Evolutionary conservation across 2,113 vertebrate genomes (phyloP), one percentile per base, ranked within the genome.

Genomic region (Seriola dumerili): DNA sequence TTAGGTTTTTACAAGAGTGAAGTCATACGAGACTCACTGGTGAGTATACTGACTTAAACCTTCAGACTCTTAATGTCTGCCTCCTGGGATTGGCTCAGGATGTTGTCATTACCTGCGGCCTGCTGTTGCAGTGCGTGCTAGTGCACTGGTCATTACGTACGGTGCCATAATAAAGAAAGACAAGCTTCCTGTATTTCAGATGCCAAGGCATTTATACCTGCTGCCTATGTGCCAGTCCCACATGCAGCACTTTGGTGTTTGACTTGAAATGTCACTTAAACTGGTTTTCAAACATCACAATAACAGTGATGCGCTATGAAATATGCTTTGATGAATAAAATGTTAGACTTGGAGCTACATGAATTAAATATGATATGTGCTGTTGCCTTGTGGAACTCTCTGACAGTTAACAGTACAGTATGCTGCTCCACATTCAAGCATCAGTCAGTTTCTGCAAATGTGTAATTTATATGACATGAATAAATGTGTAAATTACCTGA

Each of bases 1-100:
- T 40, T 87, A 99, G 98, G 97, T 91, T 99, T 99, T 95, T 99
- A 99, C 94, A 98, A 96, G 94, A 99, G 98, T 93, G 98, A 99
- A 92, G 96, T 99, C 92, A 97, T 99, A 85, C 96, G 96, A 92
- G 99, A 99, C 95, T 99, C 98, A 66, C 95, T 99, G 98, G 98
- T 99, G 96, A 99, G 98, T 97, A 85, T 64, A 36, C 21, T 58
- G 29, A 34, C 7, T 25, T 48, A 46, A 85, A 58, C 46, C 21
- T 70, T 85, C 48, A 32, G 42, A 72, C 25, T 19, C 13, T 70
- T 61, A 1, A 21, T 8, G 9, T 58, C 59, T 50, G 7, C 11
- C 4, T 73, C 5, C 21, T 77, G 54, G 61, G 23, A 44, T 5
- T 3, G 2, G 10, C 38, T 80, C 17, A 40, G 23, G 36, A 59